These are phyloP conservation scores for Ailuropoda melanoleuca DNA, from an alignment of 2,113 vertebrate species.

Conservation along the genomic window DNA sequence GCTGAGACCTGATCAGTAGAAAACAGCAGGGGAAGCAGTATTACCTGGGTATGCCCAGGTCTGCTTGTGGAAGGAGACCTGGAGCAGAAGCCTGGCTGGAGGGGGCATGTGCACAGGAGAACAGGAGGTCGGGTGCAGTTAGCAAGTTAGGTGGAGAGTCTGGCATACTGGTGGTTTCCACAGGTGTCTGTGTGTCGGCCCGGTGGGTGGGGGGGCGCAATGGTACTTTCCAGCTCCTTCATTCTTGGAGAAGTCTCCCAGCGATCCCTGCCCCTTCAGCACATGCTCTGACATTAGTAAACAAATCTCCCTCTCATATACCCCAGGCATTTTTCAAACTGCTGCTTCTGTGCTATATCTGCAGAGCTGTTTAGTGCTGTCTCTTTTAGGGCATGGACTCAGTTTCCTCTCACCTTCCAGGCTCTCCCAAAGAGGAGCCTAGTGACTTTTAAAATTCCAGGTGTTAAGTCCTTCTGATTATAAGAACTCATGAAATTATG, in stretches of 20 bases:
- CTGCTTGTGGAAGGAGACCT: background rate
- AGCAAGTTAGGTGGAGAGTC: background rate
- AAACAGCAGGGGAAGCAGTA: background rate
- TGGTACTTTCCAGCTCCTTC: background rate
- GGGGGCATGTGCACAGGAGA: background rate
- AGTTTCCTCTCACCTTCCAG: background rate
- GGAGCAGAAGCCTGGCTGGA: background rate
- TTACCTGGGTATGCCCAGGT: background rate
- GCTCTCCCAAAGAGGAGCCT: background rate
- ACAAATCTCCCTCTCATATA: background rate
- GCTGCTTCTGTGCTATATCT: background rate
- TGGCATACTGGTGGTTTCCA: background rate
- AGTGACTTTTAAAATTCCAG: background rate
- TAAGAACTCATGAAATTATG: background rate
- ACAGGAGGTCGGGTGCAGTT: background rate
- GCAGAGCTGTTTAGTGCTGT: background rate
- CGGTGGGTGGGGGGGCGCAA: no score
- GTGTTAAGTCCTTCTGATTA: background rate
- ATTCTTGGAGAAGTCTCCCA: background rate
- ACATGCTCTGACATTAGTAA: background rate
- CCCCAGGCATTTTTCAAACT: background rate
- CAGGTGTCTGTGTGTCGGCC: background rate
- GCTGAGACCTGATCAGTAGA: background rate
- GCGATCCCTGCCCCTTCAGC: background rate
- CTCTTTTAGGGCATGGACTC: background rate